A percentile compares a stretch with the other conserved stretches of the same genome.
Evolutionary conservation across 1,140 invertebrate species (phyloP).

Genomic region (Teleogryllus occipitalis): DNA sequence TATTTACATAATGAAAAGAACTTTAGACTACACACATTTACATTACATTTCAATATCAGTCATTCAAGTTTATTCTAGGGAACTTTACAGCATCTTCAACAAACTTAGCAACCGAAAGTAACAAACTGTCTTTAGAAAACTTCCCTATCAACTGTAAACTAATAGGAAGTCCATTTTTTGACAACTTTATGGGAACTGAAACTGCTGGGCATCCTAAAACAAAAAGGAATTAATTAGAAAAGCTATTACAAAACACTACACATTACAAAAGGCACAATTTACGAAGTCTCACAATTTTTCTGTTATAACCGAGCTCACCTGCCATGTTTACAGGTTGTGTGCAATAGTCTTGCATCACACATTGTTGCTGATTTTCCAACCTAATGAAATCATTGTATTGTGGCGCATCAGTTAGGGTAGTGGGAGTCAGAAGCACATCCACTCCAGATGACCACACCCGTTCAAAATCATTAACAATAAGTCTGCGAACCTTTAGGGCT

Average conservation of each 20-base stretch:
- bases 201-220: constrained; percentile 76
- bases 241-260: background rate
- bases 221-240: constrained; percentile 23
- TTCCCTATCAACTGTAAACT: constrained; percentile 89
- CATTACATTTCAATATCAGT: background rate
- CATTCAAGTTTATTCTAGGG: constrained; percentile 32
- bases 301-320: constrained; percentile 41
- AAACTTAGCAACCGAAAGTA: constrained; percentile 76
- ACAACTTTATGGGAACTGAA: constrained; percentile 75
- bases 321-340: constrained; percentile 95
- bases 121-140: constrained; percentile 61
- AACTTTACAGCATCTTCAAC: constrained; percentile 70
- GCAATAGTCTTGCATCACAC: constrained; percentile 85
- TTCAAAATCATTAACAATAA: constrained; percentile 84
- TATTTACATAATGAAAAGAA: no score
- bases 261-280: background rate
- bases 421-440: constrained; percentile 87
- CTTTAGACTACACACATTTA: no score
- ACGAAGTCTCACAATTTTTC: background rate
- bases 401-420: constrained; percentile 77
- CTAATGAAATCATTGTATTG: constrained; percentile 66
- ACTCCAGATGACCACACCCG: constrained; percentile 57
- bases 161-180: constrained; percentile 70
- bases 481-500: constrained; percentile 77
- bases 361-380: constrained; percentile 77